Evolutionary conservation across 2,888 invertebrate species (phyloP).

Genomic region (Meteorus cinctellus): DNA sequence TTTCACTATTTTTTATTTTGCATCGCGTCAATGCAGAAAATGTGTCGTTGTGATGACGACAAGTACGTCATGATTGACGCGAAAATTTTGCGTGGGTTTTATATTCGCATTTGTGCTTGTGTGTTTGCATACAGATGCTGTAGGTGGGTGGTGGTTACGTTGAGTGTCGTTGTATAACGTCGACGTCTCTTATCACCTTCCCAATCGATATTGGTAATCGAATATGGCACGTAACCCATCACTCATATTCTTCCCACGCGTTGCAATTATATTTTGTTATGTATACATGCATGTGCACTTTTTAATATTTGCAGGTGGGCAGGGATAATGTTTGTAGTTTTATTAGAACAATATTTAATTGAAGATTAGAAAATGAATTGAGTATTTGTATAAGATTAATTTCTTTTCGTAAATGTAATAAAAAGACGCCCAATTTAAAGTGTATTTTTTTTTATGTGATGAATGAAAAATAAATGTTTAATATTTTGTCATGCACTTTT

Average conservation of each 20-base stretch:
- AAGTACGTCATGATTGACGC: not conserved
- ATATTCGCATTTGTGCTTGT: not conserved
- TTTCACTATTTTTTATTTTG: not conserved
- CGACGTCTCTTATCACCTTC: not conserved
- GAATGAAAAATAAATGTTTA: too few relatives aligned
- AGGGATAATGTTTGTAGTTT: too few relatives aligned
- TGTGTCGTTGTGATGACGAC: not conserved
- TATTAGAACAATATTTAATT: too few relatives aligned
- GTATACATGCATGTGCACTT: not conserved
- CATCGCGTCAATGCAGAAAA: not conserved
- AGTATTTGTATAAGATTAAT: too few relatives aligned
- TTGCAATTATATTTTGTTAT: constrained; percentile 5
- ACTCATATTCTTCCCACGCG: constrained; percentile 11
- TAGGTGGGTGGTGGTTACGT: too few relatives aligned
- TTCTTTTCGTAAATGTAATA: too few relatives aligned
- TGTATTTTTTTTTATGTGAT: too few relatives aligned
- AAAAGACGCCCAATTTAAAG: too few relatives aligned
- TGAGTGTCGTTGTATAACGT: not conserved
- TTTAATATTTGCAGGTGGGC: too few relatives aligned
- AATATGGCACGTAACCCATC: constrained; percentile 8
- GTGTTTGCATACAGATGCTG: not conserved
- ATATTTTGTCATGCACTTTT: too few relatives aligned
- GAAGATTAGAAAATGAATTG: too few relatives aligned
- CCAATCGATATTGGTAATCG: constrained; percentile 1
- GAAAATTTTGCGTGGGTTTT: not conserved